phyloP scores from a whole-genome alignment of 37 sponge, comb jelly and placozoan genomes.

The Halisarca cf. caerulea region DNA sequence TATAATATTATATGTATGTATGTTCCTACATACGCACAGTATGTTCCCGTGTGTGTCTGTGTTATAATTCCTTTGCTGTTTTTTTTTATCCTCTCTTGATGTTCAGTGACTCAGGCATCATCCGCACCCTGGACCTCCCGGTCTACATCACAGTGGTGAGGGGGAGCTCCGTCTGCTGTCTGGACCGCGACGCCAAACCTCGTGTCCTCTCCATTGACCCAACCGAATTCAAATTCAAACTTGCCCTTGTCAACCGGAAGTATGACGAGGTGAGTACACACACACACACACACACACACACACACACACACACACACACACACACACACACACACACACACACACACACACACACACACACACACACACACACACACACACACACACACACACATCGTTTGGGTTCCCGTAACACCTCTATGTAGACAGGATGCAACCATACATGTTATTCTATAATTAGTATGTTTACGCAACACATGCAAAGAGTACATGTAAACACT shows the following conservation, averaged over 20 bases:
- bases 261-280: constrained; percentile 97
- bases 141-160: constrained; percentile 93
- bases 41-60: neutral
- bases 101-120: constrained; percentile 91
- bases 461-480: too few species aligned
- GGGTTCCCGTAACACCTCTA: too few species aligned
- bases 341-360: too few species aligned
- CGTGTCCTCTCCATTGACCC: constrained; percentile 87
- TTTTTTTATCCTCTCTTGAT: neutral
- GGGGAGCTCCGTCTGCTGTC: constrained; percentile 91
- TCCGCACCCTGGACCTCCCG: constrained; percentile 95
- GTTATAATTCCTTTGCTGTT: constrained; percentile 15
- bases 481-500: too few species aligned
- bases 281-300: too few species aligned
- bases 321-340: too few species aligned
- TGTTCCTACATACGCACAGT: neutral
- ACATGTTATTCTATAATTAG: too few species aligned
- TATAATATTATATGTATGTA: neutral
- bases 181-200: constrained; percentile 90
- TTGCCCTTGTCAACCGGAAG: constrained; percentile 90
- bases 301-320: too few species aligned
- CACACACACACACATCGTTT: too few species aligned
- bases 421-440: too few species aligned
- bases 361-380: too few species aligned
- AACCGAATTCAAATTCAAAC: constrained; percentile 97